Evolutionary conservation across 2,113 vertebrate genomes (phyloP).

Genomic region (Alouatta palliata): DNA sequence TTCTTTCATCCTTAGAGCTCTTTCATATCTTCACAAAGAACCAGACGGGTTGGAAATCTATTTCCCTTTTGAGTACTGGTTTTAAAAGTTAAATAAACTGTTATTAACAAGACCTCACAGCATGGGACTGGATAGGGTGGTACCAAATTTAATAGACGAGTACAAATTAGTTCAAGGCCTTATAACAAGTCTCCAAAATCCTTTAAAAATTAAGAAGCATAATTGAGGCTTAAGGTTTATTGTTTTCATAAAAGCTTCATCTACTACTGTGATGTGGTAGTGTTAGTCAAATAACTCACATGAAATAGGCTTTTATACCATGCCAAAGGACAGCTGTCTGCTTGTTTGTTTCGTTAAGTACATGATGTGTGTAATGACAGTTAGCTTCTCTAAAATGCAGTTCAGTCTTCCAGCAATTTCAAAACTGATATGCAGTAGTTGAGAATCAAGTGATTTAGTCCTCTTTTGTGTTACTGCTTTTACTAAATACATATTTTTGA

Average conservation of each 20-base stretch:
- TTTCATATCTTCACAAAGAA: slow-evolving; percentile 46
- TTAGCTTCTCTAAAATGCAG: background rate
- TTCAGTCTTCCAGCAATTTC: background rate
- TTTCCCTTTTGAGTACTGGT: slow-evolving; percentile 28
- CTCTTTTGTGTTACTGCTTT: background rate
- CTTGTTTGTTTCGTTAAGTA: background rate
- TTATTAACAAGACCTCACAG: slow-evolving; percentile 46
- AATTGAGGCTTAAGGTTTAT: background rate
- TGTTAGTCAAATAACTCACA: background rate
- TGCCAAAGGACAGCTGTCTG: background rate
- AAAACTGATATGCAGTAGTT: background rate
- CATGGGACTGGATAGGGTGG: background rate
- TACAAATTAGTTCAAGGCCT: slow-evolving; percentile 35
- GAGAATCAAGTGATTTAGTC: background rate
- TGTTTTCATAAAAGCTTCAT: background rate
- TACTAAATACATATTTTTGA: background rate
- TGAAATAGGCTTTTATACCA: background rate
- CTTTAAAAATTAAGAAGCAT: background rate
- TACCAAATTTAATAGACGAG: background rate
- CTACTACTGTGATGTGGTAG: background rate
- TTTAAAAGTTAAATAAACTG: slow-evolving; percentile 63
- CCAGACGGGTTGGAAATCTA: background rate
- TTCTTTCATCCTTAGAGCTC: slow-evolving; percentile 61
- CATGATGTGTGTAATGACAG: background rate
- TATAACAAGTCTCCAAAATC: background rate